These are phyloP conservation scores for Myripristis jacobus DNA, from an alignment of 2,797 vertebrate species.

Conservation along the genomic window DNA sequence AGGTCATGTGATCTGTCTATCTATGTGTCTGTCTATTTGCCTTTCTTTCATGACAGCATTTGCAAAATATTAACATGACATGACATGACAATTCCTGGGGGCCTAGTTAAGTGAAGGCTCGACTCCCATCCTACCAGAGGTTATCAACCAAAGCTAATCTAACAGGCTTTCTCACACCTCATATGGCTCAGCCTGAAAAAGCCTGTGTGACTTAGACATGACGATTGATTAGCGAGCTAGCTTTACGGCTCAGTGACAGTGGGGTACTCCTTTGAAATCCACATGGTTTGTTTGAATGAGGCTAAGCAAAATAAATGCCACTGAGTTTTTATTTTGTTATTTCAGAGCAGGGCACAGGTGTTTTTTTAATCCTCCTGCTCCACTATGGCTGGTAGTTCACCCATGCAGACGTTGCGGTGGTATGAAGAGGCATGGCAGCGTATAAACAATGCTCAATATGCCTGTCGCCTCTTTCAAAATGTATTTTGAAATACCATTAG, in stretches of 20 bases:
- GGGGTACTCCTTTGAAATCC: constrained; percentile 16
- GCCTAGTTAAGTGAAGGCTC: constrained; percentile 1
- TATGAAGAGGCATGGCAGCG: not conserved
- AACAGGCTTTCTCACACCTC: constrained; percentile 30
- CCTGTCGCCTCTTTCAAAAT: constrained; percentile 18
- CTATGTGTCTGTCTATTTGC: not conserved
- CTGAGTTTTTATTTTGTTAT: constrained; percentile 11
- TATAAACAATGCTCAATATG: constrained; percentile 2
- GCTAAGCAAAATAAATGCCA: constrained; percentile 22
- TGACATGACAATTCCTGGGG: too few species aligned
- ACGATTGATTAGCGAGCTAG: constrained; percentile 33
- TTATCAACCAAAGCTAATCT: constrained; percentile 49
- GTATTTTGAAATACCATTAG: constrained; percentile 37
- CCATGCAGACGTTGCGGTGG: not conserved
- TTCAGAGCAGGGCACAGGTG: constrained; percentile 7
- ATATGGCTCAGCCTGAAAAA: constrained; percentile 17
- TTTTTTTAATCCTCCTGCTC: not conserved
- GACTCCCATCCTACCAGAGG: constrained; percentile 11
- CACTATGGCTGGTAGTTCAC: constrained; percentile 8
- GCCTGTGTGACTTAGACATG: constrained; percentile 42
- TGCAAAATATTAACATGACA: too few species aligned
- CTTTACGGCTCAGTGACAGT: constrained; percentile 41
- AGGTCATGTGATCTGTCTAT: not conserved
- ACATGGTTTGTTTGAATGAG: constrained; percentile 19
- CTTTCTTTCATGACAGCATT: not conserved